A percentile compares a stretch with the other conserved stretches of the same genome.
These are phyloP conservation scores for Poliocrania exsul DNA, from an alignment of 2,797 vertebrate species.

Conservation along the genomic window DNA sequence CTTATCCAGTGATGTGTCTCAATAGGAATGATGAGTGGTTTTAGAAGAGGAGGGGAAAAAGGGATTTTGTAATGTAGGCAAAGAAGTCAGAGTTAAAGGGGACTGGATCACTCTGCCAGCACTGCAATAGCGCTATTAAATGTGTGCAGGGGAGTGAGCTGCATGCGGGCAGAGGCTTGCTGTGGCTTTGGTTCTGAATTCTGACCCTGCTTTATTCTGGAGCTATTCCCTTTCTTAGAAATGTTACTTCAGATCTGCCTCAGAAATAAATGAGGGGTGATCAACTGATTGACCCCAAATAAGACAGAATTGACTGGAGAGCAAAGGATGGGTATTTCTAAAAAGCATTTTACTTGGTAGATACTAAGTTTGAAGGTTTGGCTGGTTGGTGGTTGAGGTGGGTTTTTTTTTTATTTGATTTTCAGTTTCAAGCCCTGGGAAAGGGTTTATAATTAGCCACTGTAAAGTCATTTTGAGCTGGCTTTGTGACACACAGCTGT, in stretches of 20 bases:
- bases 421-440: constrained; percentile 21
- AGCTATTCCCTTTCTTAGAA: background rate
- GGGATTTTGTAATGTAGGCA: background rate
- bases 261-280: background rate
- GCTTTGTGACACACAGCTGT: constrained; percentile 43
- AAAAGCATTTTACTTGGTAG: background rate
- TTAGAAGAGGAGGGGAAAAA: background rate
- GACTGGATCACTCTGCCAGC: background rate
- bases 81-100: background rate
- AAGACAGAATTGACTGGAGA: background rate
- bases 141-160: background rate
- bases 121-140: background rate
- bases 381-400: background rate
- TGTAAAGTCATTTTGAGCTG: constrained; percentile 30
- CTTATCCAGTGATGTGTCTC: background rate
- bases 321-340: background rate
- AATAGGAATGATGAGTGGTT: background rate
- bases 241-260: background rate
- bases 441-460: constrained; percentile 33
- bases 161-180: background rate
- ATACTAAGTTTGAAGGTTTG: background rate
- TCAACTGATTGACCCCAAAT: background rate
- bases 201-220: constrained; percentile 10
- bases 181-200: background rate
- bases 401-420: background rate